Percentiles rank a stretch among this genome's conserved stretches.
These are phyloP conservation scores for Chiloscyllium plagiosum DNA, from an alignment of 2,113 vertebrate genomes.

Conservation along the genomic window DNA sequence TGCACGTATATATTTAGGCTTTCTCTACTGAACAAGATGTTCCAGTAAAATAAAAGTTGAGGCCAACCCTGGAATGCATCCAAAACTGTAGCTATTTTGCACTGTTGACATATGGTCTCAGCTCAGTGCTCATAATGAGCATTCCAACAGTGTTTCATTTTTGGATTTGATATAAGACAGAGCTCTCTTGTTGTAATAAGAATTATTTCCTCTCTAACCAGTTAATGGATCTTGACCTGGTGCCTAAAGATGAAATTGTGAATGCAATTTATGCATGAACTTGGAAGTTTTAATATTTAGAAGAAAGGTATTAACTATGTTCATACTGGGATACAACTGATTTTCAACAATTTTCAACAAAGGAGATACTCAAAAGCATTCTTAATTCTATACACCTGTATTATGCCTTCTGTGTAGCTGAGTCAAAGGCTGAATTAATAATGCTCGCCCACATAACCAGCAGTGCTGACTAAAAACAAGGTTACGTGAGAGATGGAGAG, in stretches of 20 bases:
- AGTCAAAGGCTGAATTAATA: not conserved
- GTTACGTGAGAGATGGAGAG: not conserved
- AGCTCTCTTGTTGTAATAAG: not conserved
- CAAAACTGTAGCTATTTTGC: not conserved
- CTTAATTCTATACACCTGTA: not conserved
- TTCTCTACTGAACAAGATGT: not conserved
- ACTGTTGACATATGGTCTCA: not conserved
- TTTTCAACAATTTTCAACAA: constrained; percentile 13
- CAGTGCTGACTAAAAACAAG: not conserved
- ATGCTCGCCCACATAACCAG: not conserved
- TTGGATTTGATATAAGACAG: not conserved
- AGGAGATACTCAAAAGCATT: not conserved
- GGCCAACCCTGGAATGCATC: not conserved
- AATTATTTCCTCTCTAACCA: not conserved
- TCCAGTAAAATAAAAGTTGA: not conserved
- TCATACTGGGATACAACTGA: not conserved
- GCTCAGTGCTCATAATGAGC: not conserved
- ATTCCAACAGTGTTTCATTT: not conserved
- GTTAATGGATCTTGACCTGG: not conserved
- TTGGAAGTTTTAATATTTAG: constrained; percentile 9
- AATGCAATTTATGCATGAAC: not conserved
- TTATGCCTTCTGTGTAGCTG: not conserved
- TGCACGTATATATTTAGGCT: not conserved
- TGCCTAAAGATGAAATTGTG: not conserved
- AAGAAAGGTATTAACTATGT: not conserved